Evolutionary conservation across 2,113 vertebrate species (phyloP).

Genomic region (Urocynchramus pylzowi): DNA sequence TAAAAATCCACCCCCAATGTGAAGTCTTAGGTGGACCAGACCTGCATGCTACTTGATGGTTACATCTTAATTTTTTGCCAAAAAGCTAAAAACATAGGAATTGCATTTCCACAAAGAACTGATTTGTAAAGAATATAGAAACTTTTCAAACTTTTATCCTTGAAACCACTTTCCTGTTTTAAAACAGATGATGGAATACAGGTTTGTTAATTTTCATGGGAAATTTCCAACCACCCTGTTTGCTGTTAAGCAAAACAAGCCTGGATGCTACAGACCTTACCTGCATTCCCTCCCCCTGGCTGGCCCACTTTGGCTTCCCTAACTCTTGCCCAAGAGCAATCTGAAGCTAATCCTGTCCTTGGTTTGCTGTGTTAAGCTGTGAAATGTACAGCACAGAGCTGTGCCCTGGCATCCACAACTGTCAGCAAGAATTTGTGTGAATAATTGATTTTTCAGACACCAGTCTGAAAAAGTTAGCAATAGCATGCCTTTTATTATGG

Average conservation of each 20-base stretch:
- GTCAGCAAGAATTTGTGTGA: constrained; percentile 26
- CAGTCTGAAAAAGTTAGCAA: background rate
- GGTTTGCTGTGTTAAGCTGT: background rate
- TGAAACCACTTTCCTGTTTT: background rate
- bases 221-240: background rate
- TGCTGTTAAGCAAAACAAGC: background rate
- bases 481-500: background rate
- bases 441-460: constrained; percentile 17
- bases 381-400: background rate
- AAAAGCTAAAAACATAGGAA: background rate
- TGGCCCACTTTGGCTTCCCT: background rate
- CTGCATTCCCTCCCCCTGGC: background rate
- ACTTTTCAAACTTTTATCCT: background rate
- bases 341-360: background rate
- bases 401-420: background rate
- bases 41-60: background rate
- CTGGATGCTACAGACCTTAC: background rate
- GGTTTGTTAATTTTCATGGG: background rate
- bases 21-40: background rate
- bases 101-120: background rate
- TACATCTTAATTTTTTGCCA: background rate
- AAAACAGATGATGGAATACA: background rate
- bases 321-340: background rate
- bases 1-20: background rate
- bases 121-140: background rate